Evolutionary conservation across 2,797 vertebrate genomes (phyloP), one percentile per base, ranked within the genome.

Genomic region (Darevskia nairensis): DNA sequence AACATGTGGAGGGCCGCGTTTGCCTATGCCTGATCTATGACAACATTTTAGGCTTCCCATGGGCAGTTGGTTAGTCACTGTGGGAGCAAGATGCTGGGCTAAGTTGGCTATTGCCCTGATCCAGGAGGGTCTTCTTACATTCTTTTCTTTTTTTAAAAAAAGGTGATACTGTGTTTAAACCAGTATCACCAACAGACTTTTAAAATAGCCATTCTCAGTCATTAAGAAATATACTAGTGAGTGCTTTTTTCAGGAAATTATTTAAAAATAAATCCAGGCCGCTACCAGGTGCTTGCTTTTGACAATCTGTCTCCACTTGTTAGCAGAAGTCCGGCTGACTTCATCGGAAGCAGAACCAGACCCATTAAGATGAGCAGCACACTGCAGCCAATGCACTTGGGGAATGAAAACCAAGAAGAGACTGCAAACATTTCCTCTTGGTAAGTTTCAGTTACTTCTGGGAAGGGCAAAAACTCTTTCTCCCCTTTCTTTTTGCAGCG

Each of bases 361-460:
- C 89, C 61, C 91, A 85, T 29, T 83, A 86, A 66, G 32, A 3
- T 6, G 72, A 89, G 84, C 15, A 84, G 71, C 61, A 90, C 21
- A 0, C 0, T 80, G 88, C 32, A 82, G 66, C 78, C 9, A 77
- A 13, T 55, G 8, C 8, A 50, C 3, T 50, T 1, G 3, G 50
- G 25, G 61, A 82, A 0, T 86, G 76, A 92, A 90, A 92, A 84
- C 27, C 0, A 50, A 69, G 6, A 74, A 91, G 76, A 1, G 72
- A 1, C n/a, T 9, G 44, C 50, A 15, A 80, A 6, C 8, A 6
- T 69, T 85, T 85, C 82, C 74, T 86, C 78, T 15, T 50, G 50
- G 29, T 77, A 92, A 84, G 61, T 44, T 87, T 59, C 88, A 80
- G 5, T 86, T 83, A 86, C n/a, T 85, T 71, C 44, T 85, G 68